Evolutionary conservation across 2,888 invertebrate genomes (phyloP).

Genomic region (Hypercompe scribonia): DNA sequence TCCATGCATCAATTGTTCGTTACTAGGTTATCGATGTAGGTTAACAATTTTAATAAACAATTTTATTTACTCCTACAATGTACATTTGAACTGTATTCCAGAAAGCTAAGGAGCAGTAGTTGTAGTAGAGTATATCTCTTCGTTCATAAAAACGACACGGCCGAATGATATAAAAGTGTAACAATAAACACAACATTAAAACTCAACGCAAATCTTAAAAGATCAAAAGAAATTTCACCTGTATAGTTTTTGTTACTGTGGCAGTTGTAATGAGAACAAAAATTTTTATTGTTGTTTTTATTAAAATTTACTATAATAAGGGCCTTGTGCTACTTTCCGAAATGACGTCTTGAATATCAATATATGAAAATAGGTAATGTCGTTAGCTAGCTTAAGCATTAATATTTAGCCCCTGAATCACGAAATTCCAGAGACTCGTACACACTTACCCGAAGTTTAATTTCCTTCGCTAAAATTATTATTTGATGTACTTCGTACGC

Average conservation of each 20-base stretch:
- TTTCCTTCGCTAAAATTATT: conserved; percentile 33
- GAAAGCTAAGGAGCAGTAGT: background rate
- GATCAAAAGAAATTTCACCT: background rate
- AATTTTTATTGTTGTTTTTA: background rate
- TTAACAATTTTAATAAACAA: no score
- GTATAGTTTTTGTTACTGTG: background rate
- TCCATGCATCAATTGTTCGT: background rate
- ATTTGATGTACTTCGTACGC: conserved; percentile 19
- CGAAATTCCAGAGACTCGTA: conserved; percentile 25
- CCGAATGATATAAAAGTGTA: background rate
- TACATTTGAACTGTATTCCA: background rate
- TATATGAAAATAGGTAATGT: background rate
- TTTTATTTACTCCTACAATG: background rate
- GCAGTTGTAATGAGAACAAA: background rate
- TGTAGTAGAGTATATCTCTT: background rate
- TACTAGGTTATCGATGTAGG: no score
- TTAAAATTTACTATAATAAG: background rate
- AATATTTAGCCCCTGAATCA: conserved; percentile 29
- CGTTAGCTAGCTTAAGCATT: conserved; percentile 18
- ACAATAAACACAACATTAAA: background rate
- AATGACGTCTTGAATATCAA: background rate
- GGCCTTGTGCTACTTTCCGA: background rate
- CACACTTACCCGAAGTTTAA: conserved; percentile 30
- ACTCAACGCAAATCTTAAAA: background rate
- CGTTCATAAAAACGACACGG: background rate